Evolutionary conservation across 2,113 vertebrate genomes (phyloP).

Genomic region (Rhinichthys klamathensis): DNA sequence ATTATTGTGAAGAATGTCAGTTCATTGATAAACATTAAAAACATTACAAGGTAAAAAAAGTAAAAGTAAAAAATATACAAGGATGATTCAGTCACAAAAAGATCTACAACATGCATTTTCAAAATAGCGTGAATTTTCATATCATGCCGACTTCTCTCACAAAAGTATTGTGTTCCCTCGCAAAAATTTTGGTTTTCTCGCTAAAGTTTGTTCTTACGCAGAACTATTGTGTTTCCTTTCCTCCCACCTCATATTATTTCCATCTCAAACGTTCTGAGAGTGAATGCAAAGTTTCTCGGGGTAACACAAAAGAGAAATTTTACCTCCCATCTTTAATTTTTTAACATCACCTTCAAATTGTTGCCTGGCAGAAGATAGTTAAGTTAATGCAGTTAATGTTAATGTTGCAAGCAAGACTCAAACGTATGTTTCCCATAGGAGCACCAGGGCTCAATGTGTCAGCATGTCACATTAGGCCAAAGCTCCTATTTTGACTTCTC

Average conservation of each 20-base stretch:
- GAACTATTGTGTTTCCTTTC: no score
- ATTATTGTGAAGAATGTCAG: no score
- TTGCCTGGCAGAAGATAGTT: no score
- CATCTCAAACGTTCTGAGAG: neutral
- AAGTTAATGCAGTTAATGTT: neutral
- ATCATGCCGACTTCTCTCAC: neutral
- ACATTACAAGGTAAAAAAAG: no score
- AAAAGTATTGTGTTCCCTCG: neutral
- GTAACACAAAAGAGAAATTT: neutral
- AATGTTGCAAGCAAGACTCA: neutral
- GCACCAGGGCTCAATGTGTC: neutral
- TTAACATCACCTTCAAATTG: neutral
- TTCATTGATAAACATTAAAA: no score
- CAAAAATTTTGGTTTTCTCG: neutral
- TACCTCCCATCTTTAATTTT: neutral
- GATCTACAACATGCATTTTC: no score
- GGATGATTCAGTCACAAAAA: no score
- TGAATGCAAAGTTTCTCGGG: neutral
- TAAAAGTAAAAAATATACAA: no score
- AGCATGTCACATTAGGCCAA: neutral
- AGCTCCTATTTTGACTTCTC: neutral
- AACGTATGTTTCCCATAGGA: neutral
- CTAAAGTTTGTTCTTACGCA: neutral
- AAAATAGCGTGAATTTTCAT: no score
- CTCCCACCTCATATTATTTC: neutral